These are phyloP conservation scores for Mesoclemmys tuberculata DNA, from an alignment of 2,113 vertebrate genomes.

Conservation along the genomic window DNA sequence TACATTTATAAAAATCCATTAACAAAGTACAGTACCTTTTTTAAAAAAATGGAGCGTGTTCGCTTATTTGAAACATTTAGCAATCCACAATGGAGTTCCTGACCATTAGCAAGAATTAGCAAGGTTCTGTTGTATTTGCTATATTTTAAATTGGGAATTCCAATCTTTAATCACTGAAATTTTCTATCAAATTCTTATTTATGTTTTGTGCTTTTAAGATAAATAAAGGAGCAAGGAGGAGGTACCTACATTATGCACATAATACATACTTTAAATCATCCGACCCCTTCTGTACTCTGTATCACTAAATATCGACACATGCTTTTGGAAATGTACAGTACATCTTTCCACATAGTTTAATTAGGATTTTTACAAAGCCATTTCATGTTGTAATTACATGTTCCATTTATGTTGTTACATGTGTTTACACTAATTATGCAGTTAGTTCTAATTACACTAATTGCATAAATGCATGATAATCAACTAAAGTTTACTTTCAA, in stretches of 20 bases:
- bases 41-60: neutral
- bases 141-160: neutral
- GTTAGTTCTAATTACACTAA: conserved; percentile 78
- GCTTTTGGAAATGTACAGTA: neutral
- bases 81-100: neutral
- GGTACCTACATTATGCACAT: neutral
- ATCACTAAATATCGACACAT: neutral
- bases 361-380: conserved; percentile 43
- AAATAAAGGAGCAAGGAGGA: neutral
- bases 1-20: neutral
- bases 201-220: neutral
- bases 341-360: conserved; percentile 24
- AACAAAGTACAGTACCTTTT: no score
- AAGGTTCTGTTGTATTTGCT: neutral
- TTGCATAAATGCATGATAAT: conserved; percentile 76
- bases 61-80: neutral
- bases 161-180: neutral
- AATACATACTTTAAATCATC: neutral
- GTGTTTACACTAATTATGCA: conserved; percentile 75
- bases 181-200: neutral
- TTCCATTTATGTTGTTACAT: conserved; percentile 67
- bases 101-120: neutral
- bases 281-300: neutral
- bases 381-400: conserved; percentile 61
- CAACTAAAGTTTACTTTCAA: conserved; percentile 59